These are phyloP conservation scores for Chloroclystis v-ata DNA, from an alignment of 2,888 invertebrate species.

Conservation along the genomic window DNA sequence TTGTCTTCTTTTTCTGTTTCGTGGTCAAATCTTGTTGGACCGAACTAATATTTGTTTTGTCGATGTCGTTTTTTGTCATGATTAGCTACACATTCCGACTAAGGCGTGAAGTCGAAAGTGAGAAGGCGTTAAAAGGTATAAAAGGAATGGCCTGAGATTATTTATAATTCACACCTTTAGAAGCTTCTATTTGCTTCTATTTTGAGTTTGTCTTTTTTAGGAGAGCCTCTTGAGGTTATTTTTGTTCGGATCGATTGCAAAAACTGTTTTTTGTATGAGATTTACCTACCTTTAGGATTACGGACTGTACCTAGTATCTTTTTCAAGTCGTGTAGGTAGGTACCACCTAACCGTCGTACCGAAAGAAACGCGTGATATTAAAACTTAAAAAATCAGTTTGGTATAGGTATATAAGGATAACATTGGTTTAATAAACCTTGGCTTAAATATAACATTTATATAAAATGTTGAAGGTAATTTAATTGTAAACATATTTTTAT, in stretches of 20 bases:
- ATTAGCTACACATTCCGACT: conserved; percentile 38
- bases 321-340: too few relatives aligned
- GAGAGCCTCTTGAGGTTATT: background rate
- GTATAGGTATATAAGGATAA: too few relatives aligned
- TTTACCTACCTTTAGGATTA: too few relatives aligned
- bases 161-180: conserved; percentile 22
- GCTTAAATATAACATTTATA: too few relatives aligned
- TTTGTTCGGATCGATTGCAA: background rate
- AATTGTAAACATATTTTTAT: too few relatives aligned
- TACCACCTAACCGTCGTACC: too few relatives aligned
- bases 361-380: too few relatives aligned
- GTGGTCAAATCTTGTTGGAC: conserved; percentile 47
- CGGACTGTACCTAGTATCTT: too few relatives aligned
- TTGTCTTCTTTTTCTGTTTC: conserved; percentile 5
- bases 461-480: too few relatives aligned
- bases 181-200: conserved; percentile 5
- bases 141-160: conserved; percentile 17
- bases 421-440: too few relatives aligned
- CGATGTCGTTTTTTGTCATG: conserved; percentile 36
- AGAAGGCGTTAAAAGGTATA: conserved; percentile 24
- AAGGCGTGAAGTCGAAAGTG: conserved; percentile 27
- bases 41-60: conserved; percentile 59
- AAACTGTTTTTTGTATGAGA: background rate
- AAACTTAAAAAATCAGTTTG: too few relatives aligned
- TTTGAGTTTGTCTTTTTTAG: background rate